Evolutionary conservation across 1,140 invertebrate genomes (phyloP), one percentile per base, ranked within the genome.

Genomic region (Probaryconus sp.): DNA sequence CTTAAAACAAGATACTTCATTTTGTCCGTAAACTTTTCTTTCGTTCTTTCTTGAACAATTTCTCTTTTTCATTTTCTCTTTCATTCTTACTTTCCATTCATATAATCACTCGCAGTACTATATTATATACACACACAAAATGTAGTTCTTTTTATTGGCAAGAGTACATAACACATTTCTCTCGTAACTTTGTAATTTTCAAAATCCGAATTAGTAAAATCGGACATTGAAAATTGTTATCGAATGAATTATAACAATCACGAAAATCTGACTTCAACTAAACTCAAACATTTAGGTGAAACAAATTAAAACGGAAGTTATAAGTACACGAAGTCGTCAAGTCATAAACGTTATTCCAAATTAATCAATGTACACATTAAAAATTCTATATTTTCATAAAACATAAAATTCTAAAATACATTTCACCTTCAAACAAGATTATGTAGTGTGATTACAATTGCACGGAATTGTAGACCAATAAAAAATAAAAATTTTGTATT

Each of bases 251-350:
- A 26, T 75, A 80, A 76, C 45, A 78, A 63, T 43, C 38, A 33
- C 43, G 38, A 58, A 71, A 81, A 85, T 87, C 80, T 88, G 85
- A 82, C 78, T 83, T 88, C 85, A 87, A 77, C 86, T 88, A 87
- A 88, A 88, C 83, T 75, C 7, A 73, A 78, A 61, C 78, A 83
- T 88, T 88, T 88, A 88, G 85, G 71, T 81, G 85, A 88, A 85
- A 83, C 85, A 88, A 88, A 88, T 86, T 71, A 53, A 75, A 71
- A 74, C 51, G 40, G 61, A 76, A 71, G 50, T 53, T 58, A 48
- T 77, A 81, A 77, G 75, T 81, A 79, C 70, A 76, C 30, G 42
- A 14, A 45, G 10, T 26, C 51, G 47, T 56, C 14, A 26, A 21
- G 18, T 48, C n/a, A 33, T 47, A 7, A 51, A 55, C 20, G 4